Evolutionary conservation across 2,888 invertebrate genomes (phyloP).

Genomic region (Rhopalosiphum nymphaeae): DNA sequence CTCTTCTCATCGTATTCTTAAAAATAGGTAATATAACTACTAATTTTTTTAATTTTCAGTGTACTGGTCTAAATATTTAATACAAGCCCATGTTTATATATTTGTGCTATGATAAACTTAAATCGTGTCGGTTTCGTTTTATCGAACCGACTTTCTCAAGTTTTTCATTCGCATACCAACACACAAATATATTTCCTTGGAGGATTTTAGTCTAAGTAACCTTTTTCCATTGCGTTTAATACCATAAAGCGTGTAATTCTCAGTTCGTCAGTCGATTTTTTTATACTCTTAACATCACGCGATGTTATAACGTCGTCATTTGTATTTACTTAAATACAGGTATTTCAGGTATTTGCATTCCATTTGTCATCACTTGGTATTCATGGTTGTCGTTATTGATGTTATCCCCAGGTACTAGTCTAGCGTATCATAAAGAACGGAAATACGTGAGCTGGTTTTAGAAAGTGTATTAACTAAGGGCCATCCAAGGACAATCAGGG

Average conservation of each 20-base stretch:
- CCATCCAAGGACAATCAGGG: background rate
- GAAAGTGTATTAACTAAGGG: background rate
- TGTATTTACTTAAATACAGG: background rate
- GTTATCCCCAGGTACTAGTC: background rate
- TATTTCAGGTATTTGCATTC: background rate
- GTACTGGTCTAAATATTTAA: background rate
- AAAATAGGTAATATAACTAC: background rate
- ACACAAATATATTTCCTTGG: background rate
- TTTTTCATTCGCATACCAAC: background rate
- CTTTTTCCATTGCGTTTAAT: background rate
- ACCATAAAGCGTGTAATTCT: background rate
- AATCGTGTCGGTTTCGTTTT: slow-evolving; percentile 19
- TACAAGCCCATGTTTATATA: background rate
- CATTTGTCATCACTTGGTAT: slow-evolving; percentile 27
- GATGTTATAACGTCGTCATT: slow-evolving; percentile 26
- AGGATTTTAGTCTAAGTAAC: slow-evolving; percentile 13
- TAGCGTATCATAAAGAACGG: background rate
- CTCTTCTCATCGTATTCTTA: background rate
- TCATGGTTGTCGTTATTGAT: slow-evolving; percentile 1
- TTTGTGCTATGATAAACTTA: slow-evolving; percentile 20
- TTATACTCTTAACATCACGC: background rate
- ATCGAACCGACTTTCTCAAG: slow-evolving; percentile 24
- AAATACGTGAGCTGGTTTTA: background rate
- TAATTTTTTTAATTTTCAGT: background rate
- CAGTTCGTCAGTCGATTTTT: background rate